A percentile compares a stretch with the other conserved stretches of the same genome.
Conservation (phyloP, 2,797 vertebrate genomes). For the Falco rusticolus region DNA sequence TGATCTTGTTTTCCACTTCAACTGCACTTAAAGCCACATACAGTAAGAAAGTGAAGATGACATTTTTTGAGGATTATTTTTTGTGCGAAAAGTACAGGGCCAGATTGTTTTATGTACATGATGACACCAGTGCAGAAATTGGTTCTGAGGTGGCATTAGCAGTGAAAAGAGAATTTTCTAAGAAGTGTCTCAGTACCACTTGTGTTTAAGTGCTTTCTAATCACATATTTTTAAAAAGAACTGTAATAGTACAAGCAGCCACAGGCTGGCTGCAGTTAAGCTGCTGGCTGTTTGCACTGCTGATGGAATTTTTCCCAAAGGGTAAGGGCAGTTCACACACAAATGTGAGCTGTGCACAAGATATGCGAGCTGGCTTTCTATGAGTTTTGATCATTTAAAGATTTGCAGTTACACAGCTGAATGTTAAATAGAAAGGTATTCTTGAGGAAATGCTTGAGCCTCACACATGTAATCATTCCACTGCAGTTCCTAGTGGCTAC, state of each 20-base stretch:
- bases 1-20: not conserved
- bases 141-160: not conserved
- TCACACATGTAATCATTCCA: not conserved
- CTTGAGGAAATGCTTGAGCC: not conserved
- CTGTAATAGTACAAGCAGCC: not conserved
- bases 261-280: not conserved
- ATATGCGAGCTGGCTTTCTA: rapidly evolving
- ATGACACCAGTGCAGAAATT: not conserved
- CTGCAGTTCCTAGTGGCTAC: not conserved
- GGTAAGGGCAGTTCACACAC: not conserved
- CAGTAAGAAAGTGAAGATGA: not conserved
- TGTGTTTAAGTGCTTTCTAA: not conserved
- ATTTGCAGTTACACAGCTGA: not conserved
- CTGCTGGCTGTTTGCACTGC: not conserved
- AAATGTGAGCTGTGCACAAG: not conserved
- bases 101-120: not conserved
- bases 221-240: not conserved
- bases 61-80: not conserved
- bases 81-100: not conserved
- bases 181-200: not conserved
- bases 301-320: not conserved
- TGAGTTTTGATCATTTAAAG: not conserved
- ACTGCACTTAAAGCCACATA: not conserved
- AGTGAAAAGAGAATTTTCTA: not conserved
- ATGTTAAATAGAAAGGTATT: not conserved